These are phyloP conservation scores for Brachypterus glaber DNA, from an alignment of 2,888 invertebrate species.

Conservation along the genomic window DNA sequence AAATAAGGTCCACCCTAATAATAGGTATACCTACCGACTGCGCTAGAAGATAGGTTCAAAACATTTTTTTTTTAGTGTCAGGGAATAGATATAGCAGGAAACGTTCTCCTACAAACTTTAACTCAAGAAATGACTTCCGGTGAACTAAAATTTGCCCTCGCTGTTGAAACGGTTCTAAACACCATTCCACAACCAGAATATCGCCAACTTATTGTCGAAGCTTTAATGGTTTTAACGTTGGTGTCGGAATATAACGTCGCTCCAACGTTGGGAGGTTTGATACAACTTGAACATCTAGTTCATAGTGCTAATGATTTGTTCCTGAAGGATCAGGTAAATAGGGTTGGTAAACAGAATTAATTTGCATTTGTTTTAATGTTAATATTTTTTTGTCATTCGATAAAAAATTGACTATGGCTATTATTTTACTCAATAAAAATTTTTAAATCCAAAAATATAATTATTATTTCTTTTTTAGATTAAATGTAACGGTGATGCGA, in stretches of 20 bases:
- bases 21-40: too few relatives aligned
- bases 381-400: not conserved
- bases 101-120: constrained; percentile 79
- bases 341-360: too few relatives aligned
- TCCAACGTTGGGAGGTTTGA: constrained; percentile 63
- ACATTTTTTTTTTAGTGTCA: constrained; percentile 58
- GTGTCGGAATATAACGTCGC: constrained; percentile 81
- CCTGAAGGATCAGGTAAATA: constrained; percentile 84
- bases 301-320: constrained; percentile 92
- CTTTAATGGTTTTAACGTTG: constrained; percentile 89
- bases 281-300: constrained; percentile 85
- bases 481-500: constrained; percentile 82
- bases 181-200: constrained; percentile 98
- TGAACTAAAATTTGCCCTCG: constrained; percentile 94
- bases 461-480: constrained; percentile 47
- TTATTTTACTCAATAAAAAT: not conserved
- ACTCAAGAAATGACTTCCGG: constrained; percentile 99
- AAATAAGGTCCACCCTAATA: too few relatives aligned
- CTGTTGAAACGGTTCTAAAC: constrained; percentile 94
- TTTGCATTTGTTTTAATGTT: not conserved
- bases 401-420: not conserved
- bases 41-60: not conserved
- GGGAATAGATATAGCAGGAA: constrained; percentile 86
- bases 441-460: not conserved
- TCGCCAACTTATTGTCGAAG: constrained; percentile 92